phyloP scores from a whole-genome alignment of 1,140 invertebrate species.

The Bursaphelenchus mucronatus region DNA sequence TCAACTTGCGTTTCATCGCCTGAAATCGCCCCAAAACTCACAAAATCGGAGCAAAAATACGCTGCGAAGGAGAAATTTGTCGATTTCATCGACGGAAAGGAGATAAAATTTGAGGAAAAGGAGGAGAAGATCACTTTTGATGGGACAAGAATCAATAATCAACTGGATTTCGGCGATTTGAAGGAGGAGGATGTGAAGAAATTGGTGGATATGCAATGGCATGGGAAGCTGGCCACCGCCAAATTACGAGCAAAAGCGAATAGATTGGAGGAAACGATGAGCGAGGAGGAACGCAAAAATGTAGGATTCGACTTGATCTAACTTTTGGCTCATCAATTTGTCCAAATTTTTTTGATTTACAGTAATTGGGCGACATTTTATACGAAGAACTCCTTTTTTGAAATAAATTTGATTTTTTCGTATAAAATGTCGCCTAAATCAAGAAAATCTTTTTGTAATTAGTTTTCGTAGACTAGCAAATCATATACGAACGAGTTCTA shows the following conservation, averaged over 20 bases:
- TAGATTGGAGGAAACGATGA: constrained; percentile 38
- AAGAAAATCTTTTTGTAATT: too few species aligned
- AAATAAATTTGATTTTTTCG: not conserved
- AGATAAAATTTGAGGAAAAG: not conserved
- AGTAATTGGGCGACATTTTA: constrained; percentile 2
- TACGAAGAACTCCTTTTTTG: not conserved
- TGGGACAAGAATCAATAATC: not conserved
- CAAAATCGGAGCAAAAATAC: not conserved
- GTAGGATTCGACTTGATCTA: constrained; percentile 1
- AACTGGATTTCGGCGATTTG: not conserved
- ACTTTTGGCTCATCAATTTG: not conserved
- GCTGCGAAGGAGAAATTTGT: not conserved
- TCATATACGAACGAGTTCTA: too few species aligned
- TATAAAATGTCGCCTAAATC: not conserved
- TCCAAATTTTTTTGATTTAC: not conserved
- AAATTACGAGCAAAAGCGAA: constrained; percentile 36
- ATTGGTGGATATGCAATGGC: constrained; percentile 33
- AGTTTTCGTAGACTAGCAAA: too few species aligned
- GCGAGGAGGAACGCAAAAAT: constrained; percentile 44
- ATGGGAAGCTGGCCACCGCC: constrained; percentile 44
- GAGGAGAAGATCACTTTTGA: not conserved
- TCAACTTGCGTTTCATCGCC: not conserved
- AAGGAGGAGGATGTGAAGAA: constrained; percentile 28
- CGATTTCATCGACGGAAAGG: not conserved
- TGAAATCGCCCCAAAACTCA: not conserved